Conservation (phyloP, 2,113 vertebrate genomes). For the Sminthopsis crassicaudata region DNA sequence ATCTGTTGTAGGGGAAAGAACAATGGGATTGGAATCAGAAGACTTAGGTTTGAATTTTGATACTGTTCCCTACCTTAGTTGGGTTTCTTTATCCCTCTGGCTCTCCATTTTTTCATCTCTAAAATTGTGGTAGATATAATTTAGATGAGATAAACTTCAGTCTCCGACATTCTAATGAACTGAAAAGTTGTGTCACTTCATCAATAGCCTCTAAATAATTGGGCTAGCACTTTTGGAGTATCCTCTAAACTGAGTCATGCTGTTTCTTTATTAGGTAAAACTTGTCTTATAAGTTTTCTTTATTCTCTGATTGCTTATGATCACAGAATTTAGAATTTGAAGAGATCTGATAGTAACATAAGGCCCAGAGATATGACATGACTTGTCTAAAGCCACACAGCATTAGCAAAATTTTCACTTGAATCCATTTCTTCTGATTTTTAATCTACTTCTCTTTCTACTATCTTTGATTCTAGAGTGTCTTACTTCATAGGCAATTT, state of each 20-base stretch:
- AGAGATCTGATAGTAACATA: neutral
- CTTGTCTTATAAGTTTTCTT: neutral
- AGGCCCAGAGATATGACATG: neutral
- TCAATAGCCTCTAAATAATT: neutral
- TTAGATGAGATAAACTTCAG: neutral
- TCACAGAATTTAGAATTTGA: neutral
- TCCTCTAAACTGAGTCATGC: neutral
- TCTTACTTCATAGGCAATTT: slow-evolving; percentile 7
- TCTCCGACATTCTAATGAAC: neutral
- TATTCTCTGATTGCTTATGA: neutral
- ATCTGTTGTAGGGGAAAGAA: neutral
- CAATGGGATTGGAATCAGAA: neutral
- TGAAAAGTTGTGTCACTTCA: neutral
- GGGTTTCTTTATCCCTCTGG: neutral
- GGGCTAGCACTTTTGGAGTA: neutral
- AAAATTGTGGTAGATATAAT: neutral
- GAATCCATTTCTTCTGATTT: neutral
- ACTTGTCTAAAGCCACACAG: neutral
- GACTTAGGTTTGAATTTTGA: neutral
- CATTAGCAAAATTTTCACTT: neutral
- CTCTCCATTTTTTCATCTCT: neutral
- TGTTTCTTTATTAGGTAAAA: neutral
- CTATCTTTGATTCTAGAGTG: neutral
- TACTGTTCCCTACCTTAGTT: neutral
- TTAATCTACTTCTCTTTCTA: neutral